Evolutionary conservation across 2,113 vertebrate species (phyloP).

Genomic region (Tiliqua scincoides): DNA sequence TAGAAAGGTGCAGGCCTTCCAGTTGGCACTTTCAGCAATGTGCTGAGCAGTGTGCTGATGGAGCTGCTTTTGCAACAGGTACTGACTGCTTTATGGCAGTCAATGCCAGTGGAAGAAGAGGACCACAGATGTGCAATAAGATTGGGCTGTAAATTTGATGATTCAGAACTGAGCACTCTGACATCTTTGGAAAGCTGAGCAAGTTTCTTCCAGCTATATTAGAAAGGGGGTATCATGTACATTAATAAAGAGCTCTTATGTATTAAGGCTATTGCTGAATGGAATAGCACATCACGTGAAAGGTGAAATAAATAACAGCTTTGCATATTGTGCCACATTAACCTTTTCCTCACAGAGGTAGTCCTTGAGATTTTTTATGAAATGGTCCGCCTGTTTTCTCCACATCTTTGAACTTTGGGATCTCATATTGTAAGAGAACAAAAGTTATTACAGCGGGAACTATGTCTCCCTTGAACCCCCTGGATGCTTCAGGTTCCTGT

Average conservation of each 20-base stretch:
- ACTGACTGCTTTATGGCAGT: no score
- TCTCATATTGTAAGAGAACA: conserved; percentile 4
- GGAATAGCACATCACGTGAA: background rate
- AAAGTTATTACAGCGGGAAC: conserved; percentile 19
- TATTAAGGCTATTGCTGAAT: background rate
- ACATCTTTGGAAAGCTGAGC: background rate
- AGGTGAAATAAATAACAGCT: background rate
- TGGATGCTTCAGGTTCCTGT: conserved; percentile 11
- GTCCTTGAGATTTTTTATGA: background rate
- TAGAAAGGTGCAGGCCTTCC: no score
- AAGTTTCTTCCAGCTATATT: background rate
- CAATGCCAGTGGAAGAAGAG: no score
- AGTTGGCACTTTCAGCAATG: no score
- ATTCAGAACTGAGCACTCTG: no score
- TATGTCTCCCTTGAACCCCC: accelerated
- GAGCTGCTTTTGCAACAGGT: no score
- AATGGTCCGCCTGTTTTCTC: background rate
- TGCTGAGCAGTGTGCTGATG: no score
- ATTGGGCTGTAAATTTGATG: no score
- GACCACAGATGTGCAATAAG: no score
- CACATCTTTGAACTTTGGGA: background rate
- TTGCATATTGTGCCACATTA: background rate
- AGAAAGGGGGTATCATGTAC: background rate
- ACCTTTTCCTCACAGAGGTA: conserved; percentile 1
- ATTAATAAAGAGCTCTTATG: background rate